These are phyloP conservation scores for Catamblyrhynchus diadema DNA, from an alignment of 2,797 vertebrate species.

Conservation along the genomic window DNA sequence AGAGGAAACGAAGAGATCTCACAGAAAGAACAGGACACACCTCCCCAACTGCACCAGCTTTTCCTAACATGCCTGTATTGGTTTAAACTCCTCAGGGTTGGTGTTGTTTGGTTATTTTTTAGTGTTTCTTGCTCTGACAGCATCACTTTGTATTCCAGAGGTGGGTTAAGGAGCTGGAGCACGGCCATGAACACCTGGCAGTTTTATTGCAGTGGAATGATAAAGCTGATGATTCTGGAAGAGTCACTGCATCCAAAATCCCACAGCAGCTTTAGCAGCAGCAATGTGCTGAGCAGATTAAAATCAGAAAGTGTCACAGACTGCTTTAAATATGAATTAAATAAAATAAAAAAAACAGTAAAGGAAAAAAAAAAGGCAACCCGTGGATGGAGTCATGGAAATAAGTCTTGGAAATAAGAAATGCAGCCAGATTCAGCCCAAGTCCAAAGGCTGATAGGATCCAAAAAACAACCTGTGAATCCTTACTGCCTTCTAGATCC, in stretches of 20 bases:
- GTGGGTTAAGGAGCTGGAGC: neutral
- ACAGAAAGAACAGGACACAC: neutral
- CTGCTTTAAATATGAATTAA: neutral
- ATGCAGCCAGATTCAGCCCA: neutral
- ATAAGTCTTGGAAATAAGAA: neutral
- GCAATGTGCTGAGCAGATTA: neutral
- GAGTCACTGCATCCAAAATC: neutral
- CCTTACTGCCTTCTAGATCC: no score
- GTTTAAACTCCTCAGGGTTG: neutral
- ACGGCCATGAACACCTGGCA: neutral
- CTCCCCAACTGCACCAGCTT: neutral
- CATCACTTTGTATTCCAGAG: neutral
- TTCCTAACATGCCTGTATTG: neutral
- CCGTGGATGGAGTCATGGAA: neutral
- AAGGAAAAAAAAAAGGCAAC: neutral
- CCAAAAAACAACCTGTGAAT: neutral
- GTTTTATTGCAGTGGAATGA: neutral
- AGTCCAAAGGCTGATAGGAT: neutral
- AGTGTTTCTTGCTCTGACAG: neutral
- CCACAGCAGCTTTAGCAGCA: neutral
- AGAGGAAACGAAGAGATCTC: neutral
- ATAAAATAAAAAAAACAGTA: neutral
- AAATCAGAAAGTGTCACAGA: neutral
- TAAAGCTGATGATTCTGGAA: neutral
- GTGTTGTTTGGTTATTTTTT: neutral